phyloP scores from a whole-genome alignment of 2,888 invertebrate genomes.

The Stratiomys singularior region DNA sequence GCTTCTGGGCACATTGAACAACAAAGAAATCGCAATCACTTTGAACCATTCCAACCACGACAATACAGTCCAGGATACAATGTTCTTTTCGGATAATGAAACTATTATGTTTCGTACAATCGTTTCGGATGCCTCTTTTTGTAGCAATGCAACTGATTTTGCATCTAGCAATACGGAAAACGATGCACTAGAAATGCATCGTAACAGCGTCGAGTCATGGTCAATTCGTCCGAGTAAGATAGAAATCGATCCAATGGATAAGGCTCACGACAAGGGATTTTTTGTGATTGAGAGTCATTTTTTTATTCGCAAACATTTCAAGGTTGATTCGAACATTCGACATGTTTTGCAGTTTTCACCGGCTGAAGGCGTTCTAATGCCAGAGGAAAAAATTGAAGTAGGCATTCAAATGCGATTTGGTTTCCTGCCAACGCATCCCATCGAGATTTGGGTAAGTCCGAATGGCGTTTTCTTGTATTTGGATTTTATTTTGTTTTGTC shows the following conservation, averaged over 20 bases:
- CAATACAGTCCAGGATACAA: constrained; percentile 56
- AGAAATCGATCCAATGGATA: constrained; percentile 53
- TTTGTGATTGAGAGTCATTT: constrained; percentile 57
- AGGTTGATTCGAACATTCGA: constrained; percentile 58
- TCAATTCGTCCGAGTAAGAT: constrained; percentile 58
- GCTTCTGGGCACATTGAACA: constrained; percentile 58
- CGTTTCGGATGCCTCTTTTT: constrained; percentile 48
- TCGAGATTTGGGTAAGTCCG: constrained; percentile 56
- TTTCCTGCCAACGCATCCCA: constrained; percentile 52
- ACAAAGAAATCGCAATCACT: constrained; percentile 62
- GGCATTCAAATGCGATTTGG: constrained; percentile 15
- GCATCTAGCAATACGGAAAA: not conserved
- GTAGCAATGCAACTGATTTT: constrained; percentile 56
- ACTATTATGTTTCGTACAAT: constrained; percentile 63
- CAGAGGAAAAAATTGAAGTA: constrained; percentile 41
- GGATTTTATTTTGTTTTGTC: no score
- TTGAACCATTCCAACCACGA: constrained; percentile 61
- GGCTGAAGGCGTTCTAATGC: constrained; percentile 48
- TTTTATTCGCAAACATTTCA: constrained; percentile 59
- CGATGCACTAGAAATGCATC: constrained; percentile 50
- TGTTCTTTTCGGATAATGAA: constrained; percentile 61
- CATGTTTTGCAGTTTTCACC: constrained; percentile 59
- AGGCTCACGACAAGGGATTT: constrained; percentile 49
- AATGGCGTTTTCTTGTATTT: no score
- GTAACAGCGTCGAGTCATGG: constrained; percentile 56